phyloP scores from a whole-genome alignment of 2,888 invertebrate species.

The Pseudanteris insignis region DNA sequence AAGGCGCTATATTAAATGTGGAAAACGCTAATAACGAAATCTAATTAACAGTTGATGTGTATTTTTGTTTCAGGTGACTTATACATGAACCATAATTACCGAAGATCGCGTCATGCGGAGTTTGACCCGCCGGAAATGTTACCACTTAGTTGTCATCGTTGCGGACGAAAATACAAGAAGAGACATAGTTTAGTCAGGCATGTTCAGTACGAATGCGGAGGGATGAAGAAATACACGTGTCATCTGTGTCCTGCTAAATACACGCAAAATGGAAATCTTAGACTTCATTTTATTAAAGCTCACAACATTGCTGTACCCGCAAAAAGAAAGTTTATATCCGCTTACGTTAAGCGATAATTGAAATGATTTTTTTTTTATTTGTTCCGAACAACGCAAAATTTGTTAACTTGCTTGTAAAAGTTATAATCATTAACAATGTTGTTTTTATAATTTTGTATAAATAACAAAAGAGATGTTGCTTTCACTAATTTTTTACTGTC shows the following conservation, averaged over 20 bases:
- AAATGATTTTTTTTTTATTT: too few relatives aligned
- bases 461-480: too few relatives aligned
- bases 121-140: constrained; percentile 43
- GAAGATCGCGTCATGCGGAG: constrained; percentile 49
- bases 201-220: constrained; percentile 58
- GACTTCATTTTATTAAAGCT: constrained; percentile 51
- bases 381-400: too few relatives aligned
- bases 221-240: constrained; percentile 64
- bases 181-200: constrained; percentile 75
- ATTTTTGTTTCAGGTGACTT: constrained; percentile 30
- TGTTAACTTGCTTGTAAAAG: too few relatives aligned
- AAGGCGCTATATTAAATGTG: constrained; percentile 22
- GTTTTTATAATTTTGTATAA: too few relatives aligned
- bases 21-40: neutral
- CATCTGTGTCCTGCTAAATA: constrained; percentile 73
- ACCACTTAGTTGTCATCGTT: constrained; percentile 52
- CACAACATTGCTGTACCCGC: constrained; percentile 52
- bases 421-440: too few relatives aligned
- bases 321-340: constrained; percentile 41
- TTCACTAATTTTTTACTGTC: too few relatives aligned
- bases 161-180: constrained; percentile 67
- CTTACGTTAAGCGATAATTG: constrained; percentile 26
- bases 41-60: constrained; percentile 1
- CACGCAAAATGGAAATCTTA: constrained; percentile 73
- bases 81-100: constrained; percentile 17